phyloP scores from a whole-genome alignment of 2,888 invertebrate genomes.

The Fragum fragum region DNA sequence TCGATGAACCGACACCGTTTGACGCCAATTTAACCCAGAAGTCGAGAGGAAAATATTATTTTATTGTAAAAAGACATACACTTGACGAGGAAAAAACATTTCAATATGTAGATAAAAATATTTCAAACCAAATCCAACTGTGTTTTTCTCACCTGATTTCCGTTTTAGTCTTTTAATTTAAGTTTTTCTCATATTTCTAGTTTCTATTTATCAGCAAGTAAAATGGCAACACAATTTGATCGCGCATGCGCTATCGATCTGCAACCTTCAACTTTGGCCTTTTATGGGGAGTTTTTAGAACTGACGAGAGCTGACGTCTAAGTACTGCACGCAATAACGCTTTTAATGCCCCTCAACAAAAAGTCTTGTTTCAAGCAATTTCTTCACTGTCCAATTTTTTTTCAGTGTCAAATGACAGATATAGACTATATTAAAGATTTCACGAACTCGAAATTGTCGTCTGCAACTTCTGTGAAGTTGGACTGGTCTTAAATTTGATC shows the following conservation, averaged over 20 bases:
- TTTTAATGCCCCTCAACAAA: no score
- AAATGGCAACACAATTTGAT: slow-evolving; percentile 32
- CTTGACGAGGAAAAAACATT: slow-evolving; percentile 5
- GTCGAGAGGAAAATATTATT: not conserved
- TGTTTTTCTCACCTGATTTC: not conserved
- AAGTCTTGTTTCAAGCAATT: no score
- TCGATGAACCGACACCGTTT: not conserved
- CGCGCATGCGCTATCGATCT: slow-evolving; percentile 31
- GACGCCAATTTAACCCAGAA: slow-evolving; percentile 26
- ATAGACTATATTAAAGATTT: no score
- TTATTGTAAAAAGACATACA: not conserved
- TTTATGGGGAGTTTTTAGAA: slow-evolving; percentile 11
- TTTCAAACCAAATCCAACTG: not conserved
- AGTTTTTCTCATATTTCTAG: slow-evolving; percentile 23
- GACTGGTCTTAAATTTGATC: no score
- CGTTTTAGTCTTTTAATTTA: slow-evolving; percentile 26
- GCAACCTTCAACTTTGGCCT: slow-evolving; percentile 40
- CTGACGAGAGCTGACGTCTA: no score
- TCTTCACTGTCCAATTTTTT: no score
- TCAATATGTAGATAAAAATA: slow-evolving; percentile 2
- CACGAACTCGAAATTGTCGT: no score
- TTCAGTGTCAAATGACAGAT: no score
- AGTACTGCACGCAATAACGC: no score
- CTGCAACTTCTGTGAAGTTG: no score
- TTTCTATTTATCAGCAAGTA: slow-evolving; percentile 21